phyloP scores from a whole-genome alignment of 92 coral and sea anemone genomes.

The Actinostola sp. region DNA sequence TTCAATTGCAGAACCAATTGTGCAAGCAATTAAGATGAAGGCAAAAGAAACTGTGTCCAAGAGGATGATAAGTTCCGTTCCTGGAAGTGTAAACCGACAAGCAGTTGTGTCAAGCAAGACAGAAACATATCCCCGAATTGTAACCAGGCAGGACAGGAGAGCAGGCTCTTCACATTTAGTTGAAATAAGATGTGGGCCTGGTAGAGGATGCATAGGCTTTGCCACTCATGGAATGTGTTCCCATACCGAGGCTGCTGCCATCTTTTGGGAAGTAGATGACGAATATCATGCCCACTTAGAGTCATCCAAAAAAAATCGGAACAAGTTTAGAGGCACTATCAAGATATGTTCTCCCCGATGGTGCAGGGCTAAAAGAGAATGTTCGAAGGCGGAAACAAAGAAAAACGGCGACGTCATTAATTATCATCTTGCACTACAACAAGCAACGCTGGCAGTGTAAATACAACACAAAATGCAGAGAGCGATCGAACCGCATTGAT shows the following conservation, averaged over 20 bases:
- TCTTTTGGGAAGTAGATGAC: neutral
- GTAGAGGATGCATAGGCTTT: constrained; percentile 29
- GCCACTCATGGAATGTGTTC: constrained; percentile 11
- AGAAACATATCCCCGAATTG: constrained; percentile 20
- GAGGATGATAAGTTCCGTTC: neutral
- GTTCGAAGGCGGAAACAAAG: no score
- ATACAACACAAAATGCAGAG: no score
- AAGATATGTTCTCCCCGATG: constrained; percentile 12
- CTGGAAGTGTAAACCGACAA: neutral
- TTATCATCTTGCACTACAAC: no score
- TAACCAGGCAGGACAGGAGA: neutral
- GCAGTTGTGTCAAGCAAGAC: constrained; percentile 9
- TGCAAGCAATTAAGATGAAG: neutral
- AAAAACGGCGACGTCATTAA: no score
- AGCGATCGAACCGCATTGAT: no score
- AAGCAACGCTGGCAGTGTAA: no score
- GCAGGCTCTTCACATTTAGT: neutral
- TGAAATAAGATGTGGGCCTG: constrained; percentile 24
- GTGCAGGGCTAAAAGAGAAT: constrained; percentile 23
- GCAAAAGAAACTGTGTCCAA: neutral
- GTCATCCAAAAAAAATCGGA: constrained; percentile 11
- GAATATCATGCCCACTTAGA: constrained; percentile 2
- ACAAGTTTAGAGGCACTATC: neutral
- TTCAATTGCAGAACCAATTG: neutral
- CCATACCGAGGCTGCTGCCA: constrained; percentile 27